A percentile compares a stretch with the other conserved stretches of the same genome.
These are phyloP conservation scores for Australoheros scitulus DNA, from an alignment of 2,113 vertebrate genomes.

Conservation along the genomic window DNA sequence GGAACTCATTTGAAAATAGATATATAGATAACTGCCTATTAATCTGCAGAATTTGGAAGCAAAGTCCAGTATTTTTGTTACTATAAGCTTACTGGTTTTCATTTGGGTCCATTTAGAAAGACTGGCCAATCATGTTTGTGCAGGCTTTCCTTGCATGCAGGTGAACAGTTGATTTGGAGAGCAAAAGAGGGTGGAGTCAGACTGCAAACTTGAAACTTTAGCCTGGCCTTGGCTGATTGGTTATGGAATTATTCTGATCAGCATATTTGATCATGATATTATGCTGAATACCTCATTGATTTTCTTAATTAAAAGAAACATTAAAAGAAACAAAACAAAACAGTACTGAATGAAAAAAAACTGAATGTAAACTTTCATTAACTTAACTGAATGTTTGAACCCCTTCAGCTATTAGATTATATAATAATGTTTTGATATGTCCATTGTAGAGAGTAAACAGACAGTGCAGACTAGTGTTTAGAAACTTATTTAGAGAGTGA, in stretches of 20 bases:
- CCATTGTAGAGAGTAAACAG: slow-evolving; percentile 18
- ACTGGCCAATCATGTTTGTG: neutral
- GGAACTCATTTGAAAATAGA: slow-evolving; percentile 1
- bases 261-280: neutral
- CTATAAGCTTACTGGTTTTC: neutral
- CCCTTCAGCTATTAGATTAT: too few species aligned
- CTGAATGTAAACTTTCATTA: neutral
- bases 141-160: neutral
- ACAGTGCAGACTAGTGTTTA: slow-evolving; percentile 42
- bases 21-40: neutral
- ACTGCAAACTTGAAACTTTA: neutral
- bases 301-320: neutral
- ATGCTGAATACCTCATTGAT: too few species aligned
- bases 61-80: neutral
- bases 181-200: neutral
- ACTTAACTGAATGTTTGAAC: neutral
- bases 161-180: neutral
- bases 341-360: neutral
- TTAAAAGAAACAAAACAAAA: neutral
- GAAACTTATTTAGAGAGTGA: slow-evolving; percentile 38
- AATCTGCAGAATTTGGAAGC: neutral
- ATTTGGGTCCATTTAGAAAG: neutral
- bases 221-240: too few species aligned
- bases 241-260: neutral
- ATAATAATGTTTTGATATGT: neutral